Evolutionary conservation across 2,113 vertebrate genomes (phyloP).

Genomic region (Xyliphius kryptos): DNA sequence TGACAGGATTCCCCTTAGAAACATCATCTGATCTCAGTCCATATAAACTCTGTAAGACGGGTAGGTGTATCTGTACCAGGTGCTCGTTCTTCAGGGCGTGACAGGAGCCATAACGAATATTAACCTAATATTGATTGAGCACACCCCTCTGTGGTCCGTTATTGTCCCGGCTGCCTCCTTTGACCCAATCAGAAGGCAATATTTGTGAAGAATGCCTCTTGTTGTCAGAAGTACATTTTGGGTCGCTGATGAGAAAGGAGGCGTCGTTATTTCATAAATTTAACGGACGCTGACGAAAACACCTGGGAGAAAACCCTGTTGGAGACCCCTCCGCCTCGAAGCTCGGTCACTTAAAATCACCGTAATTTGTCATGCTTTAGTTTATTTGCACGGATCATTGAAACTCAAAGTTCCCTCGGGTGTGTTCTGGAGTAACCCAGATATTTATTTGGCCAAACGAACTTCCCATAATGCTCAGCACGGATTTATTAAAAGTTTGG

Average conservation of each 20-base stretch:
- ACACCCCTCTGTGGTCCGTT: background rate
- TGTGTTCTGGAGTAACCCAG: conserved; percentile 36
- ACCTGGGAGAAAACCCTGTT: conserved; percentile 51
- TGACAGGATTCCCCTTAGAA: too few species aligned
- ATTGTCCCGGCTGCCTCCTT: background rate
- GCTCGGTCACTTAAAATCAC: conserved; percentile 58
- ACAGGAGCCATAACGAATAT: background rate
- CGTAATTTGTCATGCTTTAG: conserved; percentile 60
- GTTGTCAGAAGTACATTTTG: conserved; percentile 64
- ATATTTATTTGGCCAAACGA: too few species aligned
- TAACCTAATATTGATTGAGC: conserved; percentile 1
- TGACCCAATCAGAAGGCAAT: background rate
- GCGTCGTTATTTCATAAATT: conserved; percentile 33
- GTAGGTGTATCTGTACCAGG: background rate
- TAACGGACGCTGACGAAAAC: conserved; percentile 46
- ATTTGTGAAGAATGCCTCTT: conserved; percentile 4
- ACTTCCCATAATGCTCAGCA: too few species aligned
- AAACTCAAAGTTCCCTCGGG: conserved; percentile 36
- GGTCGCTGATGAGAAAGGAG: conserved; percentile 36
- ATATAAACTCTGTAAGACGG: background rate
- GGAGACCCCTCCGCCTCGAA: conserved; percentile 52
- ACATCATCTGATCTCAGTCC: background rate
- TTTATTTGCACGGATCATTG: conserved; percentile 53
- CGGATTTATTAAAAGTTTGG: too few species aligned
- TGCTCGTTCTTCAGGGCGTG: background rate